Evolutionary conservation across 1,140 invertebrate genomes (phyloP), one percentile per base, ranked within the genome.

Genomic region (Lethrus apterus): DNA sequence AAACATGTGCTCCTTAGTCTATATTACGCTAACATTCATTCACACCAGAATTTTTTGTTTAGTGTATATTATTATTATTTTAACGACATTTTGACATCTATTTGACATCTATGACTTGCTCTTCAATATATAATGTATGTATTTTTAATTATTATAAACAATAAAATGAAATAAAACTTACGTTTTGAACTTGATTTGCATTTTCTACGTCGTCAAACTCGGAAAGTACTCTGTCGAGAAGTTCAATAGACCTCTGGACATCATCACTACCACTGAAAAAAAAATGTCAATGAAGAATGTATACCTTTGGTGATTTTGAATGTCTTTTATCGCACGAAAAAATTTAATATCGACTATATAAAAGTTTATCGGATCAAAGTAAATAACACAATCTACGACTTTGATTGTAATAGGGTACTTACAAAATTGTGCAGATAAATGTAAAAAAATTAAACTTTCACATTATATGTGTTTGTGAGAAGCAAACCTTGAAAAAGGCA

Each of bases 211-310:
- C 86, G 76, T 89, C 86, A 72, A 88, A 89, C 71, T 89, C 86
- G 52, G 85, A 88, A 66, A 89, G 75, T 63, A 89, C 86, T 58
- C 85, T 80, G 73, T 89, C 86, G 70, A 89, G 72, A 54, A 89
- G 75, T 68, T 87, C 85, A 70, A 89, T 76, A 46, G 84, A 87
- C 67, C 84, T 76, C 71, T 86, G 82, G 59, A 86, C 82, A 72
- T 86, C 84, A 71, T 86, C 83, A 56, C 71, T 73, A 70, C 79
- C 79, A 68, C 83, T 85, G 77, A 53, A 81, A 80, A 60, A 67
- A 68, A 68, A 48, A 53, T 50, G 34, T 32, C n/a, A 43, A 43
- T 7, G 5, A 26, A 26, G n/a, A n/a, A n/a, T n/a, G n/a, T n/a
- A n/a, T n/a, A n/a, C n/a, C n/a, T 26, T 26, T 26, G 24, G n/a